A percentile compares a stretch with the other conserved stretches of the same genome.
Conservation (phyloP, 2,888 invertebrate genomes). For the Oligia strigilis region DNA sequence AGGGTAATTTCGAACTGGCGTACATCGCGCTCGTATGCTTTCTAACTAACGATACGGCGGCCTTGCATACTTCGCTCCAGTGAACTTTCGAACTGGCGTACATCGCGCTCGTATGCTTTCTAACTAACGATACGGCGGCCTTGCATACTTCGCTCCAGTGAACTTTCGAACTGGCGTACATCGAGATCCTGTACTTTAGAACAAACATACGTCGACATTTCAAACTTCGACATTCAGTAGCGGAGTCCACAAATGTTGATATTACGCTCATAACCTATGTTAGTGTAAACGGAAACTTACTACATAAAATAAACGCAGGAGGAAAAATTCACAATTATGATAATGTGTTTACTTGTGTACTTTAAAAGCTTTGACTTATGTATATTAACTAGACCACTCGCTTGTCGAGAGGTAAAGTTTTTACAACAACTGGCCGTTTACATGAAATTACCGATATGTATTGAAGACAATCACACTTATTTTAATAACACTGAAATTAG, state of each 20-base stretch:
- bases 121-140: no score
- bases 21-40: no score
- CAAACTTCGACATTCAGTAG: no score
- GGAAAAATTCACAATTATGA: not conserved
- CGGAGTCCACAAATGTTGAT: constrained; percentile 41
- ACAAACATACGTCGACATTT: no score
- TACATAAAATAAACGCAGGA: constrained; percentile 13
- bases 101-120: no score
- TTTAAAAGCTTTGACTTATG: not conserved
- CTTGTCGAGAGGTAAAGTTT: not conserved
- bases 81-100: no score
- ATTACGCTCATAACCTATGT: constrained; percentile 19
- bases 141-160: no score
- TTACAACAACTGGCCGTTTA: not conserved
- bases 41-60: no score
- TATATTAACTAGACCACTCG: not conserved
- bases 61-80: no score
- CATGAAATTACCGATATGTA: not conserved
- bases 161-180: no score
- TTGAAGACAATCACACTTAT: not conserved
- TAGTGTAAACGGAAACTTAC: constrained; percentile 28
- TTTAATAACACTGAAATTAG: not conserved
- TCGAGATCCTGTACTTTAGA: no score
- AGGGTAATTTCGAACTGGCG: no score
- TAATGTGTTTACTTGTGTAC: not conserved